These are phyloP conservation scores for Nymphalis urticae DNA, from an alignment of 2,888 invertebrate genomes.

Conservation along the genomic window DNA sequence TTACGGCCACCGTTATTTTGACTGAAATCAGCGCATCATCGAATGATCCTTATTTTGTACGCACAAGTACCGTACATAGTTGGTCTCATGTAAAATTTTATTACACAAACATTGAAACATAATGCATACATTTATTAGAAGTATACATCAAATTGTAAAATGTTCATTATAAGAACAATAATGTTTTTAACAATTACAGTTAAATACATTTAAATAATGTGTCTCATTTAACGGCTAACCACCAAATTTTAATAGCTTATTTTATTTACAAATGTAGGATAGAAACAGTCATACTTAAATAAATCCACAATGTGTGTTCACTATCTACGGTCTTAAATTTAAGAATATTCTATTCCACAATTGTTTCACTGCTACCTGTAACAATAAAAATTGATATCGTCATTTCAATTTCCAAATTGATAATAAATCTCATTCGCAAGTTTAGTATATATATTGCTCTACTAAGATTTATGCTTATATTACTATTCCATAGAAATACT, in stretches of 20 bases:
- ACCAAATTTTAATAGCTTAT: not conserved
- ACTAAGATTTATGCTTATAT: not conserved
- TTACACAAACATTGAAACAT: not conserved
- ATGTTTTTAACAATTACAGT: too few species aligned
- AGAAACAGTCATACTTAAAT: conserved; percentile 29
- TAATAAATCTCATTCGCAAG: not conserved
- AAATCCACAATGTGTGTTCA: conserved; percentile 27
- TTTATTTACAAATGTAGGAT: conserved; percentile 26
- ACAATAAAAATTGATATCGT: conserved; percentile 33
- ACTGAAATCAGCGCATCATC: not conserved
- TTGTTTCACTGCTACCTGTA: conserved; percentile 64
- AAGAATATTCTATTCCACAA: conserved; percentile 46
- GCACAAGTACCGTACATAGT: not conserved
- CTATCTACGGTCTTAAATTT: conserved; percentile 31
- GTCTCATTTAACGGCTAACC: too few species aligned
- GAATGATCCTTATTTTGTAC: not conserved
- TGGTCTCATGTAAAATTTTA: not conserved
- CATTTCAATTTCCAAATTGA: not conserved
- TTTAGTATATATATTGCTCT: not conserved
- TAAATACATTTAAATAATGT: too few species aligned
- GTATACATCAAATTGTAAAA: not conserved
- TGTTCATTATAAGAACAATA: too few species aligned
- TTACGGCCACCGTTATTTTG: not conserved
- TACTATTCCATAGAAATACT: not conserved
- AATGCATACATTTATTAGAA: not conserved